Evolutionary conservation across 2,113 vertebrate species (phyloP), one percentile per base, ranked within the genome.

Genomic region (Ranitomeya imitator): DNA sequence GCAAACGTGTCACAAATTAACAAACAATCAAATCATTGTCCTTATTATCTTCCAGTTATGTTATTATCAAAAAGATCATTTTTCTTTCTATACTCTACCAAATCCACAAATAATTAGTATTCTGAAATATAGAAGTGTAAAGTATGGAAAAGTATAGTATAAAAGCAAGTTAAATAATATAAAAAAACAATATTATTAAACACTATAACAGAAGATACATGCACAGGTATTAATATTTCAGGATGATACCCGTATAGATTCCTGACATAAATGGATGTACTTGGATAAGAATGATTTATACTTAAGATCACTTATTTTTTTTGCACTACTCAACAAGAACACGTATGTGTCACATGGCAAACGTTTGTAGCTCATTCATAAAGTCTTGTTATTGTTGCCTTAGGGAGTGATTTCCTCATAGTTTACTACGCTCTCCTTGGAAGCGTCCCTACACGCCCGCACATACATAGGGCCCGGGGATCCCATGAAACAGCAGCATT

Each of bases 391-490:
- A 67, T 52, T 84, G 45, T 69, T 69, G 63, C 82, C 63, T 84
- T 55, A 84, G 82, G 63, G 45, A 71, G 45, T 14, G 37, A 63
- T 83, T 67, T 51, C 26, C 37, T 67, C 13, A 52, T 9, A 71
- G 61, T 37, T 65, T 54, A 83, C 63, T 69, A 51, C 7, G 8
- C 45, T 26, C 13, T 83, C 63, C 4, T 8, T 74, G 59, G 21
- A 59, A 63, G n/a, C 16, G 52, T 87, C 54, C 77, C 51, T 71
- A 80, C 51, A 80, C 21, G 71, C 85, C 90, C 79, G 23, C 91
- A 89, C 90, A 88, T 89, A 91, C 79, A 89, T 69, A 78, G 37
- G 90, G 86, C 59, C 18, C 85, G 85, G 61, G 80, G 92, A 65
- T 83, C 69, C 59, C 71, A 78, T 15, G 54, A 19, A 71, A 21